Evolutionary conservation across 2,797 vertebrate genomes (phyloP).

Genomic region (Microtus agrestis): DNA sequence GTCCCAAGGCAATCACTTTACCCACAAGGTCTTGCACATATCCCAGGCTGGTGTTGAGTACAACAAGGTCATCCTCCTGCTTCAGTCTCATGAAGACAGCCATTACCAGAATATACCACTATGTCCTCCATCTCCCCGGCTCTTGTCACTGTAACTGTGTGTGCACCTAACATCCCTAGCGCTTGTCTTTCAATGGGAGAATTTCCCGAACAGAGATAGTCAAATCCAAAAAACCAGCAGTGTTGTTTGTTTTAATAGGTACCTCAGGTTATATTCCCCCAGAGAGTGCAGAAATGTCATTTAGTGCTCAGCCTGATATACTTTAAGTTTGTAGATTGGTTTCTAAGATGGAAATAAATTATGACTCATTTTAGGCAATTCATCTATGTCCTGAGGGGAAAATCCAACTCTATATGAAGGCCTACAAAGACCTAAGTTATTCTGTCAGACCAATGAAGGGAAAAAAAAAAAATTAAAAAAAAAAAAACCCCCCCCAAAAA

Average conservation of each 20-base stretch:
- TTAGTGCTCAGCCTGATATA: slow-evolving; percentile 61
- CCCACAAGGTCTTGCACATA: neutral
- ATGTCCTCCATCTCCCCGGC: neutral
- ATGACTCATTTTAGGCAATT: slow-evolving; percentile 63
- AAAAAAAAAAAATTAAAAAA: too few relatives aligned
- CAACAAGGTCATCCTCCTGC: neutral
- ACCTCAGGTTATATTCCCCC: slow-evolving; percentile 56
- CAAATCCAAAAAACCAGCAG: slow-evolving; percentile 23
- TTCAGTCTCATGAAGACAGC: neutral
- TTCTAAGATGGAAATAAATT: slow-evolving; percentile 76
- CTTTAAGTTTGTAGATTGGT: slow-evolving; percentile 70
- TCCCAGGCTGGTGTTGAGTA: neutral
- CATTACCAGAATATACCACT: neutral
- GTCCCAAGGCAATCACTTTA: neutral
- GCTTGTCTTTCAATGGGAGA: slow-evolving; percentile 55
- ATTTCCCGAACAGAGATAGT: slow-evolving; percentile 33
- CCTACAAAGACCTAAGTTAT: slow-evolving; percentile 49
- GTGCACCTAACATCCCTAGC: neutral
- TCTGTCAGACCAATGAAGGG: slow-evolving; percentile 48
- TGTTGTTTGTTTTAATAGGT: slow-evolving; percentile 72
- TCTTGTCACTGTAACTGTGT: slow-evolving; percentile 16
- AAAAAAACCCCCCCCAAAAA: too few relatives aligned
- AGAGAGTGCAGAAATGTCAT: slow-evolving; percentile 62
- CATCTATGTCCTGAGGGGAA: slow-evolving; percentile 53
- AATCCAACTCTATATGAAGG: slow-evolving; percentile 40